These are phyloP conservation scores for Pteromalus puparum DNA, from an alignment of 1,140 invertebrate species.

Conservation along the genomic window DNA sequence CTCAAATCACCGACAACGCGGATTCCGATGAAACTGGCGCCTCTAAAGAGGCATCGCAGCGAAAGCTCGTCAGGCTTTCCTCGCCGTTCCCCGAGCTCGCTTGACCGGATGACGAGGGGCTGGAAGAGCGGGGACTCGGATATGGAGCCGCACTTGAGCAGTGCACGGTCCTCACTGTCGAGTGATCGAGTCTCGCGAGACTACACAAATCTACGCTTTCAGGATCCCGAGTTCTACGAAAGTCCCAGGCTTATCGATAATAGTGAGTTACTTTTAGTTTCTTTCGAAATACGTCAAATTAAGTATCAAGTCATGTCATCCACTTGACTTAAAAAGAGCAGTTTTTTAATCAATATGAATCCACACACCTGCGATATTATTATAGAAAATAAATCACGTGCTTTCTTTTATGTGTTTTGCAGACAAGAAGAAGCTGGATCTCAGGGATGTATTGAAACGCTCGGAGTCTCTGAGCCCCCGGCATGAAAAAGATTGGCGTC, in stretches of 20 bases:
- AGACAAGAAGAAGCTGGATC: constrained; percentile 59
- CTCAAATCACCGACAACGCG: constrained; percentile 59
- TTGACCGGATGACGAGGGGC: constrained; percentile 56
- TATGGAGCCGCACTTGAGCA: constrained; percentile 41
- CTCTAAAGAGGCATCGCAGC: constrained; percentile 62
- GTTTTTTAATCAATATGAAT: too few relatives aligned
- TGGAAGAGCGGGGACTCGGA: constrained; percentile 50
- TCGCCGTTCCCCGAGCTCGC: constrained; percentile 13
- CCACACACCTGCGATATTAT: too few relatives aligned
- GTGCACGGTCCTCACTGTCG: constrained; percentile 53
- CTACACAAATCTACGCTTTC: constrained; percentile 70
- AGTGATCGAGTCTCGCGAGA: constrained; percentile 67
- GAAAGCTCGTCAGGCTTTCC: constrained; percentile 47
- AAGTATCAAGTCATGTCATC: too few relatives aligned
- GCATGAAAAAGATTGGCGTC: constrained; percentile 72
- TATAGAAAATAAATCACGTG: too few relatives aligned
- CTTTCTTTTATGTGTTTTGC: neutral
- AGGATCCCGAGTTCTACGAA: constrained; percentile 70
- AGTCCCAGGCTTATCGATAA: constrained; percentile 64
- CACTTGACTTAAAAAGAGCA: too few relatives aligned
- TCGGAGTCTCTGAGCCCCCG: constrained; percentile 71
- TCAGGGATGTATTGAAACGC: constrained; percentile 67
- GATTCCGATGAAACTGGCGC: constrained; percentile 69
- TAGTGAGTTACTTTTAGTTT: neutral
- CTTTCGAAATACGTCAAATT: neutral